Evolutionary conservation across 2,888 invertebrate species (phyloP).

Genomic region (Hyppa rectilinea): DNA sequence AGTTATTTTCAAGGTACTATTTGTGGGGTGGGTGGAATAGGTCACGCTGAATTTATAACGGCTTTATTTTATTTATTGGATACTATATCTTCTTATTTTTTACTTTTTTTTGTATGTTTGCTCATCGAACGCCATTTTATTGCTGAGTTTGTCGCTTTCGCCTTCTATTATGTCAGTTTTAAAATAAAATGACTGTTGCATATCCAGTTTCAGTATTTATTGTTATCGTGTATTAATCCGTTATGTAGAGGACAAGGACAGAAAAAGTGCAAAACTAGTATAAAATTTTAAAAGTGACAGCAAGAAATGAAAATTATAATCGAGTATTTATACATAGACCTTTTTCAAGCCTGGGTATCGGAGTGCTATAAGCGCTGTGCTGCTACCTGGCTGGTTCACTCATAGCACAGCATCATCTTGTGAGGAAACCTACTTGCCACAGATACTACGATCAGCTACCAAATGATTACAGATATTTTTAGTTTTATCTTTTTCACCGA

Average conservation of each 20-base stretch:
- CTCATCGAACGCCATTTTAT: constrained; percentile 24
- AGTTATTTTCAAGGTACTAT: constrained; percentile 72
- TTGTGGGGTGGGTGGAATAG: constrained; percentile 60
- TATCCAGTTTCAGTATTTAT: too few species aligned
- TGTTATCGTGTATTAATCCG: too few species aligned
- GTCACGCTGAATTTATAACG: constrained; percentile 59
- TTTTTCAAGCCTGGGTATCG: background rate
- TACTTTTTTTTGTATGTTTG: constrained; percentile 20
- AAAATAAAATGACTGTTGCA: too few species aligned
- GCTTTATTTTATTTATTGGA: constrained; percentile 52
- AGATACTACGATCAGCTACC: background rate
- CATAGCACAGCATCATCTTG: background rate
- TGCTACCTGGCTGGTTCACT: background rate
- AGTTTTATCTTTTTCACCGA: too few species aligned
- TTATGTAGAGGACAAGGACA: too few species aligned
- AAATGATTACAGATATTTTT: too few species aligned
- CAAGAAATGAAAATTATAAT: background rate
- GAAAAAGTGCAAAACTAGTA: background rate
- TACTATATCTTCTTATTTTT: constrained; percentile 33
- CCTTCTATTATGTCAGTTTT: background rate
- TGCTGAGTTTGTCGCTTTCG: constrained; percentile 5
- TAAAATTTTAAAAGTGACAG: background rate
- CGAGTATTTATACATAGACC: background rate
- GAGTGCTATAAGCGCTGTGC: background rate
- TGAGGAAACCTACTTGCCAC: background rate